These are phyloP conservation scores for Chesias legatella DNA, from an alignment of 2,888 invertebrate genomes.

Conservation along the genomic window DNA sequence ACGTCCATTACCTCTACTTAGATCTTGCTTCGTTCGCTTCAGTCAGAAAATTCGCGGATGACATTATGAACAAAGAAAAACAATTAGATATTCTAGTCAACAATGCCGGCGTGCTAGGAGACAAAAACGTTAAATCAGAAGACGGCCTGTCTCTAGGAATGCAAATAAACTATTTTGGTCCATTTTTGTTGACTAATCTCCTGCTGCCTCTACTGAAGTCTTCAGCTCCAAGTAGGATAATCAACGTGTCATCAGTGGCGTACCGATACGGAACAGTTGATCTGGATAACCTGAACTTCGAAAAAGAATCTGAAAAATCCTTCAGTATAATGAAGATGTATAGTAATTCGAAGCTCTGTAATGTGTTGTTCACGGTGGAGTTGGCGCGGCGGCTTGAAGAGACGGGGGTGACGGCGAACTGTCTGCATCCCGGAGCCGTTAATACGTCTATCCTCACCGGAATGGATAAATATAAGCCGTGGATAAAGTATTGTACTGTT, in stretches of 20 bases:
- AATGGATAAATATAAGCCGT: slow-evolving; percentile 69
- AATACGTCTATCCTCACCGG: slow-evolving; percentile 71
- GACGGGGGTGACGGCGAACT: slow-evolving; percentile 87
- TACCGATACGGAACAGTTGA: slow-evolving; percentile 45
- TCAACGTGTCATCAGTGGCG: slow-evolving; percentile 57
- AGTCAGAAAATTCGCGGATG: slow-evolving; percentile 81
- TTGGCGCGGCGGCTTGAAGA: slow-evolving; percentile 84
- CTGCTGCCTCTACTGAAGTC: slow-evolving; percentile 68
- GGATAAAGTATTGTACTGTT: slow-evolving; percentile 50
- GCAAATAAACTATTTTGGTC: slow-evolving; percentile 82
- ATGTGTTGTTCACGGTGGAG: slow-evolving; percentile 87
- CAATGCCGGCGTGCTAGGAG: slow-evolving; percentile 78
- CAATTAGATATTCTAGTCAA: slow-evolving; percentile 81
- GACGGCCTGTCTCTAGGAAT: slow-evolving; percentile 82
- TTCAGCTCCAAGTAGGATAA: slow-evolving; percentile 60
- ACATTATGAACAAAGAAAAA: slow-evolving; percentile 73
- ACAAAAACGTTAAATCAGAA: slow-evolving; percentile 67
- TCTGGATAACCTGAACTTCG: slow-evolving; percentile 45
- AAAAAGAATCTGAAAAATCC: slow-evolving; percentile 35
- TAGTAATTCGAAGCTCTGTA: slow-evolving; percentile 85
- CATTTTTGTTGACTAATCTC: slow-evolving; percentile 83
- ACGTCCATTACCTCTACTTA: slow-evolving; percentile 61
- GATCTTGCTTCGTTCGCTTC: slow-evolving; percentile 78
- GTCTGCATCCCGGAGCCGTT: slow-evolving; percentile 88
- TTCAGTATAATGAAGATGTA: slow-evolving; percentile 32